Evolutionary conservation across 2,797 vertebrate species (phyloP).

Genomic region (Galago senegalensis): DNA sequence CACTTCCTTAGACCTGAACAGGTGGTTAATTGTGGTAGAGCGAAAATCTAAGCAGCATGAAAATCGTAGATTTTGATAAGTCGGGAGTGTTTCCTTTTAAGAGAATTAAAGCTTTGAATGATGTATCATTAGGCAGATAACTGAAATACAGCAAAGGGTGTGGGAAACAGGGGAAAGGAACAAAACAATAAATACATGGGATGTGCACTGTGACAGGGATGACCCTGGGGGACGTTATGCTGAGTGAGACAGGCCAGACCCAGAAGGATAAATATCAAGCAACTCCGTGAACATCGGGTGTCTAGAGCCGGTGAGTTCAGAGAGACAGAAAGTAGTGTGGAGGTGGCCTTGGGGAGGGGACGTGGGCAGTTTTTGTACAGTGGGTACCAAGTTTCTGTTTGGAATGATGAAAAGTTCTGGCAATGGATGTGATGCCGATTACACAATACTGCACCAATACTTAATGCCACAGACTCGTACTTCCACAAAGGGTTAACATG

Average conservation of each 20-base stretch:
- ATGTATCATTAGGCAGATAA: neutral
- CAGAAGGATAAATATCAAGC: neutral
- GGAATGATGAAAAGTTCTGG: neutral
- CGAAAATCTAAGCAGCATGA: neutral
- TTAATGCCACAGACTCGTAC: neutral
- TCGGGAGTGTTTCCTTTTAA: conserved; percentile 23
- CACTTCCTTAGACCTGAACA: neutral
- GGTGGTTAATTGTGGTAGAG: neutral
- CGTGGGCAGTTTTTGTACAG: fast-evolving
- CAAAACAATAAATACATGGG: neutral
- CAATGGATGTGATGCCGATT: neutral
- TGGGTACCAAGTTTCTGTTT: neutral
- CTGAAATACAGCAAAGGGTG: neutral
- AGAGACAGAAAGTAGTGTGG: neutral
- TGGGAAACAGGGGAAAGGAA: neutral
- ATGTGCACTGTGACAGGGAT: fast-evolving
- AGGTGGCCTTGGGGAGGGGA: neutral
- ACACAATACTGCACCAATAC: neutral
- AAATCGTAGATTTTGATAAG: conserved; percentile 18
- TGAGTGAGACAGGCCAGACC: neutral
- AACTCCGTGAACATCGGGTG: fast-evolving
- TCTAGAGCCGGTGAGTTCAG: neutral
- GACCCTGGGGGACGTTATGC: neutral
- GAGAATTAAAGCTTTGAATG: conserved; percentile 41
- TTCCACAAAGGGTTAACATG: neutral